Evolutionary conservation across 2,888 invertebrate species (phyloP), one percentile per base, ranked within the genome.

Genomic region (Oithona nana): DNA sequence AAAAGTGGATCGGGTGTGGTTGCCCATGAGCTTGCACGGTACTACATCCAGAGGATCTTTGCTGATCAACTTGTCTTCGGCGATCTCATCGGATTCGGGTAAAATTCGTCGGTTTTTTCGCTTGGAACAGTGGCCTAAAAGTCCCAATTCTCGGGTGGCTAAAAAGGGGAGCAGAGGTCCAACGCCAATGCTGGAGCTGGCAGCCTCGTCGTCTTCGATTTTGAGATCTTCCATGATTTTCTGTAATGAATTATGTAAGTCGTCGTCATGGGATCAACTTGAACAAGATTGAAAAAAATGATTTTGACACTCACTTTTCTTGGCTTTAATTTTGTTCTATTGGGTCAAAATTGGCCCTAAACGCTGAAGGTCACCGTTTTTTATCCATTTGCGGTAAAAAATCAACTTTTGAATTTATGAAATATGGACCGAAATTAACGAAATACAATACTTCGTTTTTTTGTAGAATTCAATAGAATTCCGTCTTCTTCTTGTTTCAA

Each of bases 1-100:
- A 75, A 87, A 88, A 63, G 88, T 87, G 58, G 87, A 84, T 70
- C 83, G 79, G 64, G 87, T 82, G 68, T 80, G 77, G 57, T 86
- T 22, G 71, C 60, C 60, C 22, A 65, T 65, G 8, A 66, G 59
- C 28, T 64, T 61, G 48, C 66, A 66, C 4, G 64, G 55, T 39
- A 29, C 26, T 6, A 49, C 26, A 13, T 13, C 59, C 28, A 59
- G 22, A 11, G 24, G 28, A 13, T 20, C 49, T 2, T 49, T 6
- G 11, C 24, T 24, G 48, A 59, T 24, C 20, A 59, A 50, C n/a
- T 26, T 20, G n/a, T 22, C 28, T 20, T 59, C 59, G 2, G 59
- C 59, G 28, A 59, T 48, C 54, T 24, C 6, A 26, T 3, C 3
- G 6, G 22, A 20, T 3, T 54, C 54, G 3, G 54, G 24, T 16